Percentiles rank a stretch among this genome's conserved stretches.
These are phyloP conservation scores for Drosophila neocordata DNA, from an alignment of 1,140 invertebrate species.

Conservation along the genomic window DNA sequence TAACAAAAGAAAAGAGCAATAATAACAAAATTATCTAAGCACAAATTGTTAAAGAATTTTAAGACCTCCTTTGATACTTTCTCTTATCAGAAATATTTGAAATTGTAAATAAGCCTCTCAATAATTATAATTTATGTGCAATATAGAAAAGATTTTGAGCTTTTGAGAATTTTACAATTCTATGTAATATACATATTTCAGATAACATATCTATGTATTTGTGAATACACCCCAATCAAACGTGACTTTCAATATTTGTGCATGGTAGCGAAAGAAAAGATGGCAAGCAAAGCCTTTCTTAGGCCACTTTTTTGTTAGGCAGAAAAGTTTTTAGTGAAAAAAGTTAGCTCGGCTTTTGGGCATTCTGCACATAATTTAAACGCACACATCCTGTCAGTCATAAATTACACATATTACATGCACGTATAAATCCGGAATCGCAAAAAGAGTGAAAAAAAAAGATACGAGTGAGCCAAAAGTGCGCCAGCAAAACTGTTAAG, in stretches of 20 bases:
- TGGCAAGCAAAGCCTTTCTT: constrained; percentile 51
- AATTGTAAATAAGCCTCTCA: background rate
- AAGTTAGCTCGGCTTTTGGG: constrained; percentile 53
- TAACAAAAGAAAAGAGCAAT: background rate
- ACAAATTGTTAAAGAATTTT: background rate
- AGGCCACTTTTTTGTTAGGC: constrained; percentile 27
- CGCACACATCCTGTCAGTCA: constrained; percentile 73
- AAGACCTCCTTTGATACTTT: background rate
- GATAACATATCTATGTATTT: no score
- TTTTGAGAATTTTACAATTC: background rate
- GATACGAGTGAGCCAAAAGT: constrained; percentile 48
- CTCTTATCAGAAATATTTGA: background rate
- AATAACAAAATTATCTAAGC: background rate
- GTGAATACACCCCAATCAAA: constrained; percentile 34
- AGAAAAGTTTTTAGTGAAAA: constrained; percentile 27
- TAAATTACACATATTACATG: constrained; percentile 80
- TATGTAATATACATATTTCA: background rate
- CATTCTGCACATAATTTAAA: constrained; percentile 79
- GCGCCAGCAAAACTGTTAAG: constrained; percentile 55
- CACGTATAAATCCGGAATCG: constrained; percentile 75
- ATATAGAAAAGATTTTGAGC: background rate
- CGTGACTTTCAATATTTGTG: constrained; percentile 54
- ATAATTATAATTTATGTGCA: background rate
- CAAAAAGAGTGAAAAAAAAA: constrained; percentile 57
- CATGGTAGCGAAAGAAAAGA: constrained; percentile 29